Conservation (phyloP, 2,888 invertebrate species). For the Limnephilus rhombicus region DNA sequence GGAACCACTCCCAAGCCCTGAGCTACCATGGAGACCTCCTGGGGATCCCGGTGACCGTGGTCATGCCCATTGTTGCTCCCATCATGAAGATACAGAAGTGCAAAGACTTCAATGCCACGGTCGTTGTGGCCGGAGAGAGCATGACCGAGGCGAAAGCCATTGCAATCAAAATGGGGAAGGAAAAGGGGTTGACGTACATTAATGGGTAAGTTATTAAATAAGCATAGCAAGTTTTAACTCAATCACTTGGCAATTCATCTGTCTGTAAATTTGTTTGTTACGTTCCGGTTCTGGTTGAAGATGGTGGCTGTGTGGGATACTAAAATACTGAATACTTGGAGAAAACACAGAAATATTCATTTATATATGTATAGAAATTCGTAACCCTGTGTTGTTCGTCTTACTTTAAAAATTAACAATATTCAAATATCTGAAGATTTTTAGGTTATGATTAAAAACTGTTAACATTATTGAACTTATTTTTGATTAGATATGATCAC, state of each 20-base stretch:
- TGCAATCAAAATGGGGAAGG: constrained; percentile 87
- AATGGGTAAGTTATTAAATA: constrained; percentile 84
- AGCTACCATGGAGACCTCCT: constrained; percentile 88
- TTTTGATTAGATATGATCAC: constrained; percentile 89
- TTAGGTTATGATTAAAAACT: neutral
- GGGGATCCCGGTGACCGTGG: constrained; percentile 86
- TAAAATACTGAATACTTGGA: too few species aligned
- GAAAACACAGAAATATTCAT: too few species aligned
- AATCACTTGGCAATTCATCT: too few species aligned
- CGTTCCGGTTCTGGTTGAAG: too few species aligned
- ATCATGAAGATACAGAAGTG: constrained; percentile 97
- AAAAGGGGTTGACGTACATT: constrained; percentile 86
- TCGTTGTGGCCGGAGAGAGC: constrained; percentile 88
- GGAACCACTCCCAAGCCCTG: constrained; percentile 93
- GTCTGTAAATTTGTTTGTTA: too few species aligned
- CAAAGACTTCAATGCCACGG: constrained; percentile 89
- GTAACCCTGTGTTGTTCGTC: too few species aligned
- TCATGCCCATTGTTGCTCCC: constrained; percentile 97
- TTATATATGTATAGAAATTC: too few species aligned
- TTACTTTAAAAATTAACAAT: too few species aligned
- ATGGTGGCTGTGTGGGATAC: too few species aligned
- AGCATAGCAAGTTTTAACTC: neutral
- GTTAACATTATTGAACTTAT: neutral
- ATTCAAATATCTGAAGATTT: neutral
- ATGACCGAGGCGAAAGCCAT: constrained; percentile 91